phyloP scores from a whole-genome alignment of 2,888 invertebrate genomes.

The Xanthorhoe spadicearia region DNA sequence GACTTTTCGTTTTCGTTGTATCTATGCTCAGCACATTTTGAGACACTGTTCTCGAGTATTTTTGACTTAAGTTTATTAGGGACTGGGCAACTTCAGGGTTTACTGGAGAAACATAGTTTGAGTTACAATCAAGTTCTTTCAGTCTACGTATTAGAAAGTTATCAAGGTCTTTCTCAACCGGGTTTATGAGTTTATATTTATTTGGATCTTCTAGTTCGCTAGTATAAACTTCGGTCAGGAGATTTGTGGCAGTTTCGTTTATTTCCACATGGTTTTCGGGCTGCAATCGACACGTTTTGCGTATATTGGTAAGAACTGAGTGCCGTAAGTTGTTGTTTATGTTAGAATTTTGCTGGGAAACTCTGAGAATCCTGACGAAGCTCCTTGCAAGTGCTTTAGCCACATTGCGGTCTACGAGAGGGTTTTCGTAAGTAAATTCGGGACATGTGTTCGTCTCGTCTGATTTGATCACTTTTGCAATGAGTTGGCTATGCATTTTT shows the following conservation, averaged over 20 bases:
- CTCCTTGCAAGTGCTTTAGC: conserved; percentile 67
- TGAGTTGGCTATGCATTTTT: conserved; percentile 66
- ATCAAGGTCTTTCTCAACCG: conserved; percentile 58
- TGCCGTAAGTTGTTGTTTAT: conserved; percentile 62
- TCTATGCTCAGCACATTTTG: conserved; percentile 64
- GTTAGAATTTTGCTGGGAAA: conserved; percentile 58
- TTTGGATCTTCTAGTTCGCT: conserved; percentile 45
- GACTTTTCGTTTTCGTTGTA: conserved; percentile 43
- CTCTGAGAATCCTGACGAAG: conserved; percentile 67
- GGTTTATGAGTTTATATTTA: conserved; percentile 24
- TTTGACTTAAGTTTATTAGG: conserved; percentile 64
- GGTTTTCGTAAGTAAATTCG: conserved; percentile 64
- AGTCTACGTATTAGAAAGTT: conserved; percentile 64
- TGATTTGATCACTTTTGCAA: conserved; percentile 66
- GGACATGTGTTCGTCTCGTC: conserved; percentile 59
- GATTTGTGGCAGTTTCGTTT: conserved; percentile 58
- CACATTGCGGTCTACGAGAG: conserved; percentile 68
- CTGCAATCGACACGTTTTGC: conserved; percentile 64
- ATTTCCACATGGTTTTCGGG: conserved; percentile 63
- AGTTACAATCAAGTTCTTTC: conserved; percentile 55
- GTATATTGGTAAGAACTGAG: conserved; percentile 65
- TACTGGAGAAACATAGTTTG: conserved; percentile 49
- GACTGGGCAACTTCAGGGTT: conserved; percentile 71
- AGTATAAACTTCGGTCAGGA: conserved; percentile 59
- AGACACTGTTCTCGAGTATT: conserved; percentile 52